phyloP scores from a whole-genome alignment of 2,113 vertebrate species.

The Poeciliopsis prolifica region DNA sequence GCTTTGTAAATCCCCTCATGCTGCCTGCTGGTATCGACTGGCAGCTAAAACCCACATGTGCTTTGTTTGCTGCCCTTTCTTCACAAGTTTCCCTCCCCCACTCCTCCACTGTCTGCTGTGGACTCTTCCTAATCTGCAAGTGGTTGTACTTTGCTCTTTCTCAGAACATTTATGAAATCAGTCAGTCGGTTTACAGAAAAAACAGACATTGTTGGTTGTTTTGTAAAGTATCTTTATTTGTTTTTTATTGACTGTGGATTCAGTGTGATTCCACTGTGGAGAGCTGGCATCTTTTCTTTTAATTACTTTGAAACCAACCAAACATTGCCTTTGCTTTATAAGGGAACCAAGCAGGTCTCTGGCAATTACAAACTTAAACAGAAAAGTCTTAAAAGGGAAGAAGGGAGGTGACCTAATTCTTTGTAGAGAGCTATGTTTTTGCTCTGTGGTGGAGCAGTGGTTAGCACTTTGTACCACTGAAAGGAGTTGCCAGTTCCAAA shows the following conservation, averaged over 20 bases:
- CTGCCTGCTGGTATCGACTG: slow-evolving; percentile 4
- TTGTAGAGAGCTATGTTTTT: background rate
- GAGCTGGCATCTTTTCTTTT: background rate
- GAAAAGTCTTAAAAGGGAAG: too few species aligned
- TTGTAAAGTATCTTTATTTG: background rate
- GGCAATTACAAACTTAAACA: background rate
- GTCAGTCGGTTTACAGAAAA: slow-evolving; percentile 31
- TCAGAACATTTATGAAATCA: slow-evolving; percentile 19
- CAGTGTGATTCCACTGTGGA: background rate
- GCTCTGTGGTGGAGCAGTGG: background rate
- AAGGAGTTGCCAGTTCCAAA: background rate
- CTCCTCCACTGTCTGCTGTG: slow-evolving; percentile 13
- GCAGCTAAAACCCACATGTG: slow-evolving; percentile 28
- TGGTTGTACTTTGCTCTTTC: slow-evolving; percentile 25
- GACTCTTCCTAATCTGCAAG: slow-evolving; percentile 22
- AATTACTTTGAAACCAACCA: background rate
- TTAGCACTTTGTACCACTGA: background rate
- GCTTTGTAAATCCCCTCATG: background rate
- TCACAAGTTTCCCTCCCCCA: slow-evolving; percentile 19
- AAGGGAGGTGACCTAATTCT: too few species aligned
- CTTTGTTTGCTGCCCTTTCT: slow-evolving; percentile 46
- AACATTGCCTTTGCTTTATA: background rate
- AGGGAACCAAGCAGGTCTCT: background rate
- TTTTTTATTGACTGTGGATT: slow-evolving; percentile 2
- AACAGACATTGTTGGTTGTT: slow-evolving; percentile 39